These are phyloP conservation scores for Galeopsomyia nigrocyanea DNA, from an alignment of 2,888 invertebrate genomes.

Conservation along the genomic window DNA sequence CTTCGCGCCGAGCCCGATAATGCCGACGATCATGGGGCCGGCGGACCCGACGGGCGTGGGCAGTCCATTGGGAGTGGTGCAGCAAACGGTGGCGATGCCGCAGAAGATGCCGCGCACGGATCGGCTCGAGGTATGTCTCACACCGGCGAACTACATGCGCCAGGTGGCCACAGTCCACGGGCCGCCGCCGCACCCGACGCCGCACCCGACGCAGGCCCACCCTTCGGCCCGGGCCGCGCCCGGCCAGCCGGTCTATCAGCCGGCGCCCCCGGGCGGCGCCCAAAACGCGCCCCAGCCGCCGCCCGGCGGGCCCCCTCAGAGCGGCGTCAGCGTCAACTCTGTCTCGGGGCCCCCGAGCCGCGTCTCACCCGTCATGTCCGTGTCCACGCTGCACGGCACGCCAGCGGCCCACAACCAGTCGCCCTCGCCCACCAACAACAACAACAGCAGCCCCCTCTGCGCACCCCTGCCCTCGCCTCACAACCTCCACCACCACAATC, in stretches of 20 bases:
- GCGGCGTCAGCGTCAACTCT: slow-evolving; percentile 53
- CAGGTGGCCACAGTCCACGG: slow-evolving; percentile 64
- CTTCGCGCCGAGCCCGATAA: slow-evolving; percentile 89
- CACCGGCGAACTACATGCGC: slow-evolving; percentile 62
- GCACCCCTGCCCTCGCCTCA: slow-evolving; percentile 61
- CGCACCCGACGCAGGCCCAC: slow-evolving; percentile 60
- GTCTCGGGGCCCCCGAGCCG: slow-evolving; percentile 56
- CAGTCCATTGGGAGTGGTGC: slow-evolving; percentile 86
- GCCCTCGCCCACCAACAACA: slow-evolving; percentile 58
- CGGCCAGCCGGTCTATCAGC: slow-evolving; percentile 57
- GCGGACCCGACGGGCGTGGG: slow-evolving; percentile 82
- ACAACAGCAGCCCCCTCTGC: slow-evolving; percentile 49
- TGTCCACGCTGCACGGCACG: slow-evolving; percentile 65
- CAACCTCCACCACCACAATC: slow-evolving; percentile 62
- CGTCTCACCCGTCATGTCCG: slow-evolving; percentile 63
- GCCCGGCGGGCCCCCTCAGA: slow-evolving; percentile 62
- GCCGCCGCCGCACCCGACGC: slow-evolving; percentile 63
- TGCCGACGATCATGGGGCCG: slow-evolving; percentile 91
- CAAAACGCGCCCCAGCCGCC: slow-evolving; percentile 58
- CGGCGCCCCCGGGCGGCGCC: slow-evolving; percentile 56
- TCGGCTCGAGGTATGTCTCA: slow-evolving; percentile 91
- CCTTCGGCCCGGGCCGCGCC: slow-evolving; percentile 57
- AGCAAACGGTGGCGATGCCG: slow-evolving; percentile 88
- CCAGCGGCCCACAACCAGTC: slow-evolving; percentile 60
- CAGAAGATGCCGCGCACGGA: slow-evolving; percentile 96